Evolutionary conservation across 2,113 vertebrate species (phyloP), one percentile per base, ranked within the genome.

Genomic region (Gallinago media): DNA sequence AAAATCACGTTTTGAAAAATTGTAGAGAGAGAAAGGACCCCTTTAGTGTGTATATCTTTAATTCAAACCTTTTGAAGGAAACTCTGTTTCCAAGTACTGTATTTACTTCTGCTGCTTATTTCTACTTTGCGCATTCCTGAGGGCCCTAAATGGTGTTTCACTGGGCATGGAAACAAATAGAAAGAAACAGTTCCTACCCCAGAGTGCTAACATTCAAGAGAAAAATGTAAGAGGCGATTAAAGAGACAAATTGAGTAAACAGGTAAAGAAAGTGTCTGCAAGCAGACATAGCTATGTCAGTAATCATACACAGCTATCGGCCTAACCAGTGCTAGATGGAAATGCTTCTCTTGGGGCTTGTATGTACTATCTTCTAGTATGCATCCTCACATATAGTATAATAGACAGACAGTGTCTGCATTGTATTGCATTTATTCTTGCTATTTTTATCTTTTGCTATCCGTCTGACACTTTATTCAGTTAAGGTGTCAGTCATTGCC

Each of bases 341-440:
- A 88, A 83, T 81, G 42, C 36, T 75, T 85, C 82, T 68, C 72
- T 9, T 54, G 54, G 80, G 75, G 20, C 46, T 78, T 94, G 18
- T 55, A 27, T 74, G 22, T 72, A 67, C 66, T 76, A 7, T 74
- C 71, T 63, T 56, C 55, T 62, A 31, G 9, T 29, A 49, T n/a
- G 16, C 25, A 49, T 94, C 87, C 59, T 96, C 59, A 59, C 61
- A 17, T 81, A 58, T 84, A 44, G 38, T 86, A 8, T 71, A 76
- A 86, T 52, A 75, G 61, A 78, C 38, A 52, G 44, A 32, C 34
- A 78, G 55, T 79, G 78, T 67, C 62, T 92, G 46, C 34, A 20
- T 23, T 95, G 32, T 85, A 26, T 83, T 92, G 82, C 75, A 70
- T 86, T 95, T 95, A 71, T 92, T 92, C 68, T 59, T 89, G 25